Evolutionary conservation across 2,113 vertebrate species (phyloP), one percentile per base, ranked within the genome.

Genomic region (Bothrops jararaca): DNA sequence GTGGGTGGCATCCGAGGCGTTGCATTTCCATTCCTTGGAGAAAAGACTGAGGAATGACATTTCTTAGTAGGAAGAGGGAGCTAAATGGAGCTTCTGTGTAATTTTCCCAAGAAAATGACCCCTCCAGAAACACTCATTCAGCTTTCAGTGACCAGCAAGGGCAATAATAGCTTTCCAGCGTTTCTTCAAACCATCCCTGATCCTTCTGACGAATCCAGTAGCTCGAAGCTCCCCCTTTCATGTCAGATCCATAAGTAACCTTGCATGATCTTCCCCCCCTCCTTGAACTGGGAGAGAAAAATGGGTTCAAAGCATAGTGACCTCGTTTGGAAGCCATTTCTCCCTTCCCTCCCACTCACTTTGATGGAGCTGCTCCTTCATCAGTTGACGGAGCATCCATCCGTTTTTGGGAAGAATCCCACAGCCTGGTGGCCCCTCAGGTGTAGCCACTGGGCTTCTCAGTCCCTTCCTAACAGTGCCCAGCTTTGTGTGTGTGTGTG

Each of bases 11-110:
- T 88, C 20, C 0, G 0, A 29, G 92, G 74, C 74, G 93, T 93
- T 93, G 93, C 93, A 91, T 0, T 87, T 96, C 85, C 90, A 92
- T 90, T 52, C 92, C 90, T 87, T 56, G 48, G 54, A 12, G 29
- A 91, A 53, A 34, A 53, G 18, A 12, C 3, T 0, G 2, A 74
- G 29, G 57, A 45, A 13, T 18, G 39, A 29, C 53, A 24, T 20
- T 53, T 64, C 85, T 88, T 20, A 54, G 86, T 50, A 22, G 91
- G 90, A 52, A 91, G 20, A 4, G 42, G n/a, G 53, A 89, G 87
- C 87, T 57, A 42, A 42, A 54, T 26, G 26, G 29, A 64, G 60
- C 4, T 64, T 11, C 11, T 0, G 4, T 5, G 56, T 20, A 56
- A 57, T 5, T 57, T 22, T 57, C 4, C 56, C 29, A 64, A 64